A percentile compares a stretch with the other conserved stretches of the same genome.
Conservation (phyloP, 2,113 vertebrate genomes). For the Cercopithecus mona region DNA sequence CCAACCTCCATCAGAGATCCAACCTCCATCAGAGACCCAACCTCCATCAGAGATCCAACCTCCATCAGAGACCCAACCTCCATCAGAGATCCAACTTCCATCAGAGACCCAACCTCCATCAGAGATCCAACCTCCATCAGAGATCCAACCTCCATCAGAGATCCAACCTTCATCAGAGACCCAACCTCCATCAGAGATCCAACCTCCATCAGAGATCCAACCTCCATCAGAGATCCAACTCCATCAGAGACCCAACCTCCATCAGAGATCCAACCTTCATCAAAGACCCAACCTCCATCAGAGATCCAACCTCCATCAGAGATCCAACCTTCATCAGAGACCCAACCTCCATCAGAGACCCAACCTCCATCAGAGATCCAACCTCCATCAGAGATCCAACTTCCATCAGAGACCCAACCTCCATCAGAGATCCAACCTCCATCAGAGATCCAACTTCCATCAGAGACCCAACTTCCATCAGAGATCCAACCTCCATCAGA, state of each 20-base stretch:
- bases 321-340: neutral
- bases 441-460: neutral
- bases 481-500: neutral
- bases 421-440: neutral
- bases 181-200: neutral
- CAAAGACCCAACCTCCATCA: too few species aligned
- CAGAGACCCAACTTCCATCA: too few species aligned
- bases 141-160: too few species aligned
- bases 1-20: neutral
- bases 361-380: too few species aligned
- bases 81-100: too few species aligned
- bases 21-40: neutral
- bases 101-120: neutral
- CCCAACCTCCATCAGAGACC: too few species aligned
- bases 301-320: neutral
- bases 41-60: neutral
- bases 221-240: neutral
- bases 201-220: neutral
- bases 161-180: accelerated
- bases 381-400: too few species aligned
- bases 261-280: neutral
- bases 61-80: too few species aligned
- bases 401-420: neutral
- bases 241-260: neutral
- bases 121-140: too few species aligned